Evolutionary conservation across 2,888 invertebrate species (phyloP).

Genomic region (Luperina testacea): DNA sequence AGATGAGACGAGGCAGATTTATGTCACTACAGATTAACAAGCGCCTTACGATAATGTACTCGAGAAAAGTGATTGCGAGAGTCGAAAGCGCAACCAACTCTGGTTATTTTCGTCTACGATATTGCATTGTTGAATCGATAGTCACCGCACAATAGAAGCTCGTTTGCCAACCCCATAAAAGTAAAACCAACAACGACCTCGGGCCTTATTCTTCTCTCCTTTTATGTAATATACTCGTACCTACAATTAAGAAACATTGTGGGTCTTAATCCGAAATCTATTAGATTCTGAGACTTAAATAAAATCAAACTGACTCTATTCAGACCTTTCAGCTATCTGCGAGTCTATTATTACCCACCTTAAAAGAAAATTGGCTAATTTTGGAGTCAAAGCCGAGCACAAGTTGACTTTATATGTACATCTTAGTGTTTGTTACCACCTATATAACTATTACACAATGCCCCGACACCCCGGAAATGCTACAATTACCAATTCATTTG

Average conservation of each 20-base stretch:
- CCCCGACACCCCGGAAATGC: neutral
- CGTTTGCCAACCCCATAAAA: slow-evolving; percentile 84
- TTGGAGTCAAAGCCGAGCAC: slow-evolving; percentile 3
- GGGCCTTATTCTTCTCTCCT: slow-evolving; percentile 71
- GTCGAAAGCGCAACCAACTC: slow-evolving; percentile 79
- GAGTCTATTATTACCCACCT: slow-evolving; percentile 30
- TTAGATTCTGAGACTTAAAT: slow-evolving; percentile 65
- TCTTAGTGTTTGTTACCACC: neutral
- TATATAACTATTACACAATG: neutral
- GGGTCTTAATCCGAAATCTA: slow-evolving; percentile 73
- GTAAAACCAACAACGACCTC: slow-evolving; percentile 81
- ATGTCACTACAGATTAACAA: slow-evolving; percentile 64
- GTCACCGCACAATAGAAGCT: slow-evolving; percentile 80
- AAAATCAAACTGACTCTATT: slow-evolving; percentile 49
- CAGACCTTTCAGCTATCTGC: slow-evolving; percentile 44
- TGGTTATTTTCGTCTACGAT: slow-evolving; percentile 79
- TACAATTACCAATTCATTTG: slow-evolving; percentile 1
- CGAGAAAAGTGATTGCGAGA: slow-evolving; percentile 66
- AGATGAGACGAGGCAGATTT: slow-evolving; percentile 61
- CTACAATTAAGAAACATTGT: slow-evolving; percentile 75
- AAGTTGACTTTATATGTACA: slow-evolving; percentile 1
- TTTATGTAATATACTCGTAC: slow-evolving; percentile 65
- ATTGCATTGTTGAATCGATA: slow-evolving; percentile 83
- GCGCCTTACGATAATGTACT: slow-evolving; percentile 30
- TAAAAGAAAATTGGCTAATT: slow-evolving; percentile 41